Percentiles rank a stretch among this genome's conserved stretches.
phyloP scores from a whole-genome alignment of 2,888 invertebrate genomes.

The Brachyptera putata region DNA sequence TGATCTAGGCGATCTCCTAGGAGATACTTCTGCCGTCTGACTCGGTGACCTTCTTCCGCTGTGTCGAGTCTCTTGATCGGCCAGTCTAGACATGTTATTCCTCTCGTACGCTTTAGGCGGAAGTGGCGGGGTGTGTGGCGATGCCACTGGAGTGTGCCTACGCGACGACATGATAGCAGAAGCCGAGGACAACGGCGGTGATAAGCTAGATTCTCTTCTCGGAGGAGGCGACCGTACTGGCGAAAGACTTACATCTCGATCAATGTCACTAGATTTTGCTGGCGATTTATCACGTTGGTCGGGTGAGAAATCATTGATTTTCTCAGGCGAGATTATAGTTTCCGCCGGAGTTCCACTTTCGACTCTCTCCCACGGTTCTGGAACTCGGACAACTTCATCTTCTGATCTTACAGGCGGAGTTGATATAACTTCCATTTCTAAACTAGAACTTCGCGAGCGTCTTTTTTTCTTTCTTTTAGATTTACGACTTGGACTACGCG shows the following conservation, averaged over 20 bases:
- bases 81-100: constrained; percentile 48
- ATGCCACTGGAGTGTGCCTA: no score
- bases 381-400: background rate
- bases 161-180: no score
- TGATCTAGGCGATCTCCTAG: background rate
- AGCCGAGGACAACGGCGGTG: no score
- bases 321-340: no score
- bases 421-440: constrained; percentile 23
- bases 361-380: background rate
- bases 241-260: background rate
- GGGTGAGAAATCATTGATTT: no score
- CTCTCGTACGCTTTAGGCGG: constrained; percentile 53
- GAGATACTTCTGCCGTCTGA: constrained; percentile 19
- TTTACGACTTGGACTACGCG: constrained; percentile 46
- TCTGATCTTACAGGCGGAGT: background rate
- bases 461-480: constrained; percentile 37
- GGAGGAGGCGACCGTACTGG: background rate
- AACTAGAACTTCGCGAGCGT: constrained; percentile 61
- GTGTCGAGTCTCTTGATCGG: constrained; percentile 41
- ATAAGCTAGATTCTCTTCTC: no score
- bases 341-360: no score
- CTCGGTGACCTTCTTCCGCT: constrained; percentile 31
- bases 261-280: background rate
- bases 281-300: no score
- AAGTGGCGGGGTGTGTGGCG: constrained; percentile 66